A percentile compares a stretch with the other conserved stretches of the same genome.
These are phyloP conservation scores for Cyanoliseus patagonus DNA, from an alignment of 2,113 vertebrate genomes.

Conservation along the genomic window DNA sequence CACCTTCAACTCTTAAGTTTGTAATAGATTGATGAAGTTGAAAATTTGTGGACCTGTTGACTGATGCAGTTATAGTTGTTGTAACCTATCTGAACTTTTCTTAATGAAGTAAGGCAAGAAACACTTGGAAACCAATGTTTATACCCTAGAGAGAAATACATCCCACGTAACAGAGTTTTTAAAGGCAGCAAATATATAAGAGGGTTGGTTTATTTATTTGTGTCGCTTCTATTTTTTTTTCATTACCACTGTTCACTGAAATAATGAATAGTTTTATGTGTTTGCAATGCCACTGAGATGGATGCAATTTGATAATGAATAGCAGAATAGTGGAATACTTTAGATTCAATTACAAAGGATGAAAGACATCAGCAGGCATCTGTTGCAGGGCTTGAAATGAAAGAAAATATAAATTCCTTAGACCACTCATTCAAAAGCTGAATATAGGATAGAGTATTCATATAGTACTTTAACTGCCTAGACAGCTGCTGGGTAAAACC, in stretches of 20 bases:
- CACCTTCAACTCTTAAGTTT: not conserved
- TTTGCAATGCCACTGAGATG: not conserved
- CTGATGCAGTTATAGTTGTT: not conserved
- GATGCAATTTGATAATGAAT: conserved; percentile 17
- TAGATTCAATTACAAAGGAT: conserved; percentile 1
- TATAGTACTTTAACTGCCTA: not conserved
- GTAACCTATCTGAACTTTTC: not conserved
- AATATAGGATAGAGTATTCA: not conserved
- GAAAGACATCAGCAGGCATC: not conserved
- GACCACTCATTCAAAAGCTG: not conserved
- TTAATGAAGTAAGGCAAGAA: not conserved
- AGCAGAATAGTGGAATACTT: conserved; percentile 10
- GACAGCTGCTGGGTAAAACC: not conserved
- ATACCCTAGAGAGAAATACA: not conserved
- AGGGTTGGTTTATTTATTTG: not conserved
- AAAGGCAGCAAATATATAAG: not conserved
- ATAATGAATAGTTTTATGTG: not conserved
- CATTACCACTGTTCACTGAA: not conserved
- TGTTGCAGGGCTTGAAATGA: not conserved
- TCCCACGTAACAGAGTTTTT: not conserved
- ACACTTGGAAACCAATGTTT: not conserved
- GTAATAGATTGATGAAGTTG: not conserved
- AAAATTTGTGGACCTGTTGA: not conserved
- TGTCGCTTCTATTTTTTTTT: not conserved
- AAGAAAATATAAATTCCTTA: not conserved